A percentile compares a stretch with the other conserved stretches of the same genome.
Conservation (phyloP, 37 sponge, comb jelly and placozoan genomes). For the Diacarnus erythraeanus region DNA sequence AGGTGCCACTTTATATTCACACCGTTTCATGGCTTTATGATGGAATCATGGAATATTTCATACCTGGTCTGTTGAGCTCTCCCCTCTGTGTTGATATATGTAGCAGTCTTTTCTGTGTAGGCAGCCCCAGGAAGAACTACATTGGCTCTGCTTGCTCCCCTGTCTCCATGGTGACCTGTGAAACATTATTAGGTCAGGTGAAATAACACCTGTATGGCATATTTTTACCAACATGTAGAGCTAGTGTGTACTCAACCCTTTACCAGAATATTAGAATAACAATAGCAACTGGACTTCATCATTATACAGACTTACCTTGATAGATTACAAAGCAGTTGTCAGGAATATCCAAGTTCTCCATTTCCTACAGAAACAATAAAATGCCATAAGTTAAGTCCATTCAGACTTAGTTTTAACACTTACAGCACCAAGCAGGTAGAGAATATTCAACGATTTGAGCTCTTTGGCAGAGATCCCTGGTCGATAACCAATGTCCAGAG, state of each 20-base stretch:
- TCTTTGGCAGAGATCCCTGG: conserved; percentile 29
- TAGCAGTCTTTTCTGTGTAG: conserved; percentile 97
- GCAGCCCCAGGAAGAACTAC: conserved; percentile 95
- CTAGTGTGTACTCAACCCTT: no score
- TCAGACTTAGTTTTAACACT: conserved; percentile 19
- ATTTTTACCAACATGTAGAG: no score
- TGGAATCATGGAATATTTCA: neutral
- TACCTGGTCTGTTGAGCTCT: conserved; percentile 89
- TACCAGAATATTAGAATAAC: neutral
- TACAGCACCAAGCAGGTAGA: conserved; percentile 92
- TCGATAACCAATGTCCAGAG: conserved; percentile 90
- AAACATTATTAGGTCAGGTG: no score
- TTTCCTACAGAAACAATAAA: conserved; percentile 41
- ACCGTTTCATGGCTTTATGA: neutral
- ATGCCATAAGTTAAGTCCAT: no score
- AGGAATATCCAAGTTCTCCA: conserved; percentile 62
- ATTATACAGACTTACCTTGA: conserved; percentile 55
- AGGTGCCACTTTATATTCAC: neutral
- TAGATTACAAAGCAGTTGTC: conserved; percentile 84
- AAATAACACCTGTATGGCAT: no score
- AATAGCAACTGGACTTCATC: neutral
- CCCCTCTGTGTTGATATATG: conserved; percentile 97
- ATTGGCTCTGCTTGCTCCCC: conserved; percentile 88
- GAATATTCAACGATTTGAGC: conserved; percentile 51
- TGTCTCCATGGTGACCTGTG: conserved; percentile 98